These are phyloP conservation scores for Sphaerophoria rueppellii DNA, from an alignment of 2,888 invertebrate genomes.

Conservation along the genomic window DNA sequence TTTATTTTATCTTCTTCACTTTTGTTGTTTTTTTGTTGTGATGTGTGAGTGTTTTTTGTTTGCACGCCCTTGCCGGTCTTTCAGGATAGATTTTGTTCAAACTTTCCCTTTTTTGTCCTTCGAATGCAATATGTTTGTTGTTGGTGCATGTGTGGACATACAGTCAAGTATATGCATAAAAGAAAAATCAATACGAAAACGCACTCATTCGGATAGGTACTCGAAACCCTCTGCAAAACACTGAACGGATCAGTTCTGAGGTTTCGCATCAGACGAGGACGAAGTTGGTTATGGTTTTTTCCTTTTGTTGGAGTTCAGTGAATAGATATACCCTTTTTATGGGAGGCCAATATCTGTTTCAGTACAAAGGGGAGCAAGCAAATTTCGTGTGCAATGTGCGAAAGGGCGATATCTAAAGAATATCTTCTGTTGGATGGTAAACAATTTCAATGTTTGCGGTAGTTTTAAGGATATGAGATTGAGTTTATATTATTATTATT, in stretches of 20 bases:
- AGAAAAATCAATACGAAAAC: conserved; percentile 60
- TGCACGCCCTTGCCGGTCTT: not conserved
- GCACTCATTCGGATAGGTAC: conserved; percentile 28
- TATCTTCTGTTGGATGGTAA: conserved; percentile 24
- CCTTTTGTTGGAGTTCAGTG: conserved; percentile 41
- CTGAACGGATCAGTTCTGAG: conserved; percentile 5
- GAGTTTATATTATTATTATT: conserved; percentile 49
- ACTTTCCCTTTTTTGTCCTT: conserved; percentile 58
- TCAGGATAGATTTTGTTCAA: conserved; percentile 33
- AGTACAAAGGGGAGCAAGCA: not conserved
- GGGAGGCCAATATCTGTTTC: conserved; percentile 26
- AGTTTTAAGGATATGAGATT: conserved; percentile 37
- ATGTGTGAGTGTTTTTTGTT: not conserved
- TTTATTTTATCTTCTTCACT: conserved; percentile 32
- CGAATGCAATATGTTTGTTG: conserved; percentile 9
- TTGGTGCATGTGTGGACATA: conserved; percentile 12
- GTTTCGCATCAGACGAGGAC: not conserved
- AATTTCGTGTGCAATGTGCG: conserved; percentile 19
- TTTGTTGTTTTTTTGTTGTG: not conserved
- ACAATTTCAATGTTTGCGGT: conserved; percentile 54
- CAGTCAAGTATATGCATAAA: conserved; percentile 21
- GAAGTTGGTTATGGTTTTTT: not conserved
- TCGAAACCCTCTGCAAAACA: conserved; percentile 21
- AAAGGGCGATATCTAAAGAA: not conserved
- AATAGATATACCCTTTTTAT: conserved; percentile 25